These are phyloP conservation scores for Staurois parvus DNA, from an alignment of 2,797 vertebrate genomes.

Conservation along the genomic window DNA sequence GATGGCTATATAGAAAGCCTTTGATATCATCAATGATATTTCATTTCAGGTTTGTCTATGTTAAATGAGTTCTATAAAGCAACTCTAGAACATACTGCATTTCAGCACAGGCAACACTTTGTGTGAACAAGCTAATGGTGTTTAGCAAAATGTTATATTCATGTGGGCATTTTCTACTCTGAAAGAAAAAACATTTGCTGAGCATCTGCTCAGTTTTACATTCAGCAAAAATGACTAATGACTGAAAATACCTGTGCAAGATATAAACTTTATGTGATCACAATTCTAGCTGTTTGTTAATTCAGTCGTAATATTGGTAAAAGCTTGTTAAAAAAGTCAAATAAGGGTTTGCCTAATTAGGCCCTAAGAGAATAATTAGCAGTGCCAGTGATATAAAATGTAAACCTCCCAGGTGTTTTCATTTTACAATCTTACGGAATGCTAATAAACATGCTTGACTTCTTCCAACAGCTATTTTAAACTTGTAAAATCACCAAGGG, in stretches of 20 bases:
- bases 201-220: conserved; percentile 20
- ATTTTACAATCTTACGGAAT: conserved; percentile 65
- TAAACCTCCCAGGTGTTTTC: conserved; percentile 69
- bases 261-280: conserved; percentile 60
- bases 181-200: not conserved
- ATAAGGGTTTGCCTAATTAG: conserved; percentile 76
- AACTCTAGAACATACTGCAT: not conserved
- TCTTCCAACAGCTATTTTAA: conserved; percentile 67
- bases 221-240: conserved; percentile 43
- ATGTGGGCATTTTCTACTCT: not conserved
- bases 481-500: conserved; percentile 67
- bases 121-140: conserved; percentile 1
- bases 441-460: conserved; percentile 69
- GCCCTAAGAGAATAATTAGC: conserved; percentile 76
- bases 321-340: conserved; percentile 69
- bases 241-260: conserved; percentile 45
- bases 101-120: not conserved
- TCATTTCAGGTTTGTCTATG: not conserved
- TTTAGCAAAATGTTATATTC: conserved; percentile 2
- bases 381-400: conserved; percentile 71
- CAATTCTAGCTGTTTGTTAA: conserved; percentile 65
- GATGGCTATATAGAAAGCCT: no score
- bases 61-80: not conserved
- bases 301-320: conserved; percentile 65
- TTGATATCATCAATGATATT: not conserved